Evolutionary conservation across 2,888 invertebrate genomes (phyloP).

Genomic region (Ormyrus pomaceus): DNA sequence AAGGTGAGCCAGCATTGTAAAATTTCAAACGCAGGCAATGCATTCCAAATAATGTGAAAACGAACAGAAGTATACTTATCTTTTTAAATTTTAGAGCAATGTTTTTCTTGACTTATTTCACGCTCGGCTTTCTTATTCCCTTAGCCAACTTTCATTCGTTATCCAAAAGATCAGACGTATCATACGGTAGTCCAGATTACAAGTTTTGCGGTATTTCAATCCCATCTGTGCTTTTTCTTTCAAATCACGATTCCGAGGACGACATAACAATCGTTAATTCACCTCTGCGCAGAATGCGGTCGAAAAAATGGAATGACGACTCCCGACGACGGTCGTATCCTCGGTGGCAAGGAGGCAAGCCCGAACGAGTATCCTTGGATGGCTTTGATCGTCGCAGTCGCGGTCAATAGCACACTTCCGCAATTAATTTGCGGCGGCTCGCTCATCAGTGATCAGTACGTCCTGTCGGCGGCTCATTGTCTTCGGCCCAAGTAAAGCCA

Average conservation of each 20-base stretch:
- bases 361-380: slow-evolving; percentile 79
- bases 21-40: too few relatives aligned
- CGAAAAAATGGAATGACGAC: slow-evolving; percentile 40
- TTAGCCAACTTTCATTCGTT: too few relatives aligned
- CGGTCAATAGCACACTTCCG: slow-evolving; percentile 65
- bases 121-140: too few relatives aligned
- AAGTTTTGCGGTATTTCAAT: slow-evolving; percentile 59
- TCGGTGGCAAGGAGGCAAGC: slow-evolving; percentile 76
- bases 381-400: slow-evolving; percentile 75
- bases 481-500: slow-evolving; percentile 76
- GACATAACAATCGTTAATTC: too few relatives aligned
- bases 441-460: slow-evolving; percentile 77
- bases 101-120: too few relatives aligned
- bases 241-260: too few relatives aligned
- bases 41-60: too few relatives aligned
- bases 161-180: slow-evolving; percentile 56
- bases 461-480: slow-evolving; percentile 79
- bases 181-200: slow-evolving; percentile 59
- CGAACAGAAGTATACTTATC: too few relatives aligned
- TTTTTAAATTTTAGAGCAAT: too few relatives aligned
- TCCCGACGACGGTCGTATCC: slow-evolving; percentile 73
- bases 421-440: slow-evolving; percentile 78
- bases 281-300: slow-evolving; percentile 57
- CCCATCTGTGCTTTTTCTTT: too few relatives aligned
- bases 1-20: too few relatives aligned